phyloP scores from a whole-genome alignment of 2,888 invertebrate genomes.

The Corbicula japonica region DNA sequence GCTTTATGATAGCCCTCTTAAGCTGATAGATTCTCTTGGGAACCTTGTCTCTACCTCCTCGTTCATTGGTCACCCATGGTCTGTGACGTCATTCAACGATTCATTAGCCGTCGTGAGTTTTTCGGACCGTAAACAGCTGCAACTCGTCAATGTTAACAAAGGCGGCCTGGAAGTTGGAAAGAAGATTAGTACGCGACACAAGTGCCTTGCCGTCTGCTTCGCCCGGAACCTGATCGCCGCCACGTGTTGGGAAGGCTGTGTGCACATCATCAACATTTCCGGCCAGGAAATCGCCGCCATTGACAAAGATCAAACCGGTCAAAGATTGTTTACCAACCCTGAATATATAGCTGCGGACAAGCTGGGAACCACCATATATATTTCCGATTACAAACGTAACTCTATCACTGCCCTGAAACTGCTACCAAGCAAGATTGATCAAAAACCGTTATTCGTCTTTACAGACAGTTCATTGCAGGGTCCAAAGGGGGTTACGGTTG shows the following conservation, averaged over 20 bases:
- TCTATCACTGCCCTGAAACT: slow-evolving; percentile 50
- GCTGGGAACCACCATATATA: slow-evolving; percentile 46
- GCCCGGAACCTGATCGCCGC: slow-evolving; percentile 44
- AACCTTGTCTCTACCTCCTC: slow-evolving; percentile 42
- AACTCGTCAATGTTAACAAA: slow-evolving; percentile 51
- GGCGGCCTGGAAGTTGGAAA: slow-evolving; percentile 41
- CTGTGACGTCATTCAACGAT: slow-evolving; percentile 57
- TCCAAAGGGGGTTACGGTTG: slow-evolving; percentile 57
- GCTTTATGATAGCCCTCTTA: slow-evolving; percentile 48
- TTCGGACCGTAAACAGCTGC: slow-evolving; percentile 62
- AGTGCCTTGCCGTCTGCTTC: slow-evolving; percentile 60
- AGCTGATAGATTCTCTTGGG: slow-evolving; percentile 41
- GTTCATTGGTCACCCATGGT: slow-evolving; percentile 60
- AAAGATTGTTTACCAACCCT: slow-evolving; percentile 54
- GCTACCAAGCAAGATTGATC: slow-evolving; percentile 51
- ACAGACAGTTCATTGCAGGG: slow-evolving; percentile 51
- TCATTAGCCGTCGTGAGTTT: slow-evolving; percentile 58
- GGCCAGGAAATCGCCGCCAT: slow-evolving; percentile 44
- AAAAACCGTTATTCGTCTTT: slow-evolving; percentile 55
- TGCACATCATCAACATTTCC: slow-evolving; percentile 54
- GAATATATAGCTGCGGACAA: slow-evolving; percentile 60
- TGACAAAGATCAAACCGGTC: slow-evolving; percentile 40
- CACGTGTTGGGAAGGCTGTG: slow-evolving; percentile 62
- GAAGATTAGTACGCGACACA: slow-evolving; percentile 49
- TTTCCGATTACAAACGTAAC: slow-evolving; percentile 60